These are phyloP conservation scores for Notocelia uddmanniana DNA, from an alignment of 2,888 invertebrate genomes.

Conservation along the genomic window DNA sequence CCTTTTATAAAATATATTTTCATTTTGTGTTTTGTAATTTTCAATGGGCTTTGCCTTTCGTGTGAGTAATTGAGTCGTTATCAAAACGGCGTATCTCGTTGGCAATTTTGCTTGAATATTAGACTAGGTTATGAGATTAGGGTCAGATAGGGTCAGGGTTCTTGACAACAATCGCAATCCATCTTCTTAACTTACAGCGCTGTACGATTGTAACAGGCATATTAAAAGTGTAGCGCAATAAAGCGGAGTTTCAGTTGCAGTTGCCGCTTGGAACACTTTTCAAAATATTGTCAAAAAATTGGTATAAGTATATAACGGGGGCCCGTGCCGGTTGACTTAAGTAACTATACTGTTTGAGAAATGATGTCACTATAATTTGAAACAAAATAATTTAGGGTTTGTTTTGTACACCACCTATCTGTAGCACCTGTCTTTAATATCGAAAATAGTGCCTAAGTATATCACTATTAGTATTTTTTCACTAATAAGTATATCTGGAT, in stretches of 20 bases:
- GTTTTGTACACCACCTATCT: no score
- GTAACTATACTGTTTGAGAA: no score
- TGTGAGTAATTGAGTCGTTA: slow-evolving; percentile 25
- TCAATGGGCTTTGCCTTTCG: slow-evolving; percentile 19
- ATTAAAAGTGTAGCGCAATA: background rate
- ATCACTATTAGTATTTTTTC: no score
- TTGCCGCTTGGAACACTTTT: background rate
- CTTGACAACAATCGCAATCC: background rate
- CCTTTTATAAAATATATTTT: slow-evolving; percentile 38
- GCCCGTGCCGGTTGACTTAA: no score
- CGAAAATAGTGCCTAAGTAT: no score
- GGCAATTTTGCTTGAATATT: background rate
- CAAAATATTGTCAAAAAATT: no score
- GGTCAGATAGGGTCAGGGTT: background rate
- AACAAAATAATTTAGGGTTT: no score
- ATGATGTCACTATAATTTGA: no score
- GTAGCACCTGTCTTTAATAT: no score
- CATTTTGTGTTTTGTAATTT: slow-evolving; percentile 35
- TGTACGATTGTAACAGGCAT: background rate
- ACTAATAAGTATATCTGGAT: no score
- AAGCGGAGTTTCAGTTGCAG: background rate
- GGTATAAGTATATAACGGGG: no score
- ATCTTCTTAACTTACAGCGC: background rate
- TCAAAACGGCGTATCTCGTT: slow-evolving; percentile 12
- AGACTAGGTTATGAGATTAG: background rate